Percentiles rank a stretch among this genome's conserved stretches.
Evolutionary conservation across 2,888 invertebrate genomes (phyloP).

Genomic region (Phortica okadai): DNA sequence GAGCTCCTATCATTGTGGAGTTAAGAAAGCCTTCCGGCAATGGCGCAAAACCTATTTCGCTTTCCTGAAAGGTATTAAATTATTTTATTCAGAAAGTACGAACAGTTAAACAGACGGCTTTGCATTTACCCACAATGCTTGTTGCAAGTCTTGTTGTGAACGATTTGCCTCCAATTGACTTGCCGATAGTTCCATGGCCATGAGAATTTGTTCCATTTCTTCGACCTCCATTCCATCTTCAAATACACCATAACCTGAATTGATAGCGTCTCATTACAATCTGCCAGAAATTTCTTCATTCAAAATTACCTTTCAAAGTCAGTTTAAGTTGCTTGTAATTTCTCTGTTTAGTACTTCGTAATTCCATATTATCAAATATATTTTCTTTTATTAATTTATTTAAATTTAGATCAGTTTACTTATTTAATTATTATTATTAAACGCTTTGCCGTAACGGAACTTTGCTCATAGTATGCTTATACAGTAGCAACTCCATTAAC

Average conservation of each 20-base stretch:
- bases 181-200: constrained; percentile 57
- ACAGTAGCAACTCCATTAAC: too few species aligned
- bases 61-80: constrained; percentile 55
- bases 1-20: constrained; percentile 65
- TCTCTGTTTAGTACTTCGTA: not conserved
- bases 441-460: not conserved
- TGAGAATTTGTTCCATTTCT: constrained; percentile 62
- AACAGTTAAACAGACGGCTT: not conserved
- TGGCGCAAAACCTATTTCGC: constrained; percentile 56
- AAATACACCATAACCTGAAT: constrained; percentile 57
- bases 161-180: constrained; percentile 28
- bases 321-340: not conserved
- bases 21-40: constrained; percentile 44
- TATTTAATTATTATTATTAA: too few species aligned
- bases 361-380: not conserved
- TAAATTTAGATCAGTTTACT: not conserved
- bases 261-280: not conserved
- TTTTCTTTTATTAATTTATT: not conserved
- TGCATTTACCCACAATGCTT: constrained; percentile 53
- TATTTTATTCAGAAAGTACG: not conserved
- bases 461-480: not conserved
- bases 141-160: constrained; percentile 43
- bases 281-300: not conserved
- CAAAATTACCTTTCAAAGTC: constrained; percentile 2
- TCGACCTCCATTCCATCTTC: constrained; percentile 64